A percentile compares a stretch with the other conserved stretches of the same genome.
Conservation (phyloP, 92 coral and sea anemone genomes). For the Isaurus tuberculatus region DNA sequence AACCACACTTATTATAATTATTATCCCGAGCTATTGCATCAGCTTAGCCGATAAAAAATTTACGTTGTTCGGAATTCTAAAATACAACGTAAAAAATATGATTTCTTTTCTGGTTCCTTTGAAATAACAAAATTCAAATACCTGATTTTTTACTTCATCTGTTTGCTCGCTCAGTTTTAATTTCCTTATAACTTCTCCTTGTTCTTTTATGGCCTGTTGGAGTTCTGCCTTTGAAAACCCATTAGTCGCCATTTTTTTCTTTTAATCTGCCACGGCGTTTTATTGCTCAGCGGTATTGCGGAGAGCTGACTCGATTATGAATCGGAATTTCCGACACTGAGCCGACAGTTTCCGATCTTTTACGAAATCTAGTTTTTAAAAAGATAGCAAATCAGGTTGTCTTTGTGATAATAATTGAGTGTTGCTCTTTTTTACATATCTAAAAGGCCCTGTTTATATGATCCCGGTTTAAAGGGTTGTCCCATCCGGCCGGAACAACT, state of each 20-base stretch:
- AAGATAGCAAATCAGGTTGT: too few species aligned
- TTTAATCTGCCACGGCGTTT: not conserved
- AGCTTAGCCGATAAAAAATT: too few species aligned
- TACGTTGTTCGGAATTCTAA: not conserved
- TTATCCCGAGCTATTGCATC: too few species aligned
- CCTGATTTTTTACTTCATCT: constrained; percentile 96
- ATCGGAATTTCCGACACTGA: constrained; percentile 43
- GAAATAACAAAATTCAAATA: constrained; percentile 11
- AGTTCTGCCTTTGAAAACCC: constrained; percentile 69
- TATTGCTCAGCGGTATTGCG: constrained; percentile 28
- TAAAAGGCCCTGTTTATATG: too few species aligned
- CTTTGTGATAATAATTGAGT: too few species aligned
- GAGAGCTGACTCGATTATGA: not conserved
- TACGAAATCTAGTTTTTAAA: not conserved
- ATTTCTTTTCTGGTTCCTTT: not conserved
- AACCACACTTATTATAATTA: too few species aligned
- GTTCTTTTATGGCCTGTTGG: constrained; percentile 79
- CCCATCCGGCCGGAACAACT: too few species aligned
- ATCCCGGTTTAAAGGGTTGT: too few species aligned
- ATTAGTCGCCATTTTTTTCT: constrained; percentile 81
- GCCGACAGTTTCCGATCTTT: constrained; percentile 14
- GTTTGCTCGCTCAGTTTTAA: constrained; percentile 87
- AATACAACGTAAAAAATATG: not conserved
- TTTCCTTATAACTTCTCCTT: constrained; percentile 81
- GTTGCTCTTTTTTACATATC: too few species aligned